A percentile compares a stretch with the other conserved stretches of the same genome.
Evolutionary conservation across 2,797 vertebrate genomes (phyloP).

Genomic region (Lemur catta): DNA sequence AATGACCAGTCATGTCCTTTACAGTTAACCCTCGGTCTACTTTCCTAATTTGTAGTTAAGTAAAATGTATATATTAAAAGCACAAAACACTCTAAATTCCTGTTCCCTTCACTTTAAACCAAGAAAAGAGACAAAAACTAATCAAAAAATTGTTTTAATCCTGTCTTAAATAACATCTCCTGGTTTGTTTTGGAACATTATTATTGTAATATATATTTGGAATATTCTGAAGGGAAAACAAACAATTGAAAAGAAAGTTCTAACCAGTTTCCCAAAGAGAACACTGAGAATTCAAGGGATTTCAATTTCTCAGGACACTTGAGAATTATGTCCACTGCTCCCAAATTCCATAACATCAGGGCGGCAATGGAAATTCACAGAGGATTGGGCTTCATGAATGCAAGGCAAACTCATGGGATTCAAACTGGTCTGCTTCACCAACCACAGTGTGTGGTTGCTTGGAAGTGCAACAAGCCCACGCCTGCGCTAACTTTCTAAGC

Average conservation of each 20-base stretch:
- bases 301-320: conserved; percentile 6
- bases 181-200: conserved; percentile 29
- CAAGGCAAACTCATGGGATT: background rate
- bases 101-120: conserved; percentile 31
- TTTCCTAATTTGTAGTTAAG: conserved; percentile 38
- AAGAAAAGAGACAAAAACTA: conserved; percentile 30
- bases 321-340: background rate
- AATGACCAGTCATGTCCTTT: conserved; percentile 16
- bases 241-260: background rate
- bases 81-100: background rate
- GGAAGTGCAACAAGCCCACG: background rate
- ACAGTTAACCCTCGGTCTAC: background rate
- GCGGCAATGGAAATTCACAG: background rate
- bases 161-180: background rate
- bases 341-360: background rate
- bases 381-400: background rate
- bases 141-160: background rate
- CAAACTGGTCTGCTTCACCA: background rate
- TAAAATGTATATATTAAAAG: conserved; percentile 9
- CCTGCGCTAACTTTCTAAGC: background rate
- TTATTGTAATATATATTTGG: background rate
- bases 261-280: conserved; percentile 31
- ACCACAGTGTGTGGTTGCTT: background rate
- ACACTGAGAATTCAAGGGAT: conserved; percentile 21
- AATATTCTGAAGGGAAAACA: conserved; percentile 13